Conservation (phyloP, 2,797 vertebrate genomes). For the Onychomys torridus region DNA sequence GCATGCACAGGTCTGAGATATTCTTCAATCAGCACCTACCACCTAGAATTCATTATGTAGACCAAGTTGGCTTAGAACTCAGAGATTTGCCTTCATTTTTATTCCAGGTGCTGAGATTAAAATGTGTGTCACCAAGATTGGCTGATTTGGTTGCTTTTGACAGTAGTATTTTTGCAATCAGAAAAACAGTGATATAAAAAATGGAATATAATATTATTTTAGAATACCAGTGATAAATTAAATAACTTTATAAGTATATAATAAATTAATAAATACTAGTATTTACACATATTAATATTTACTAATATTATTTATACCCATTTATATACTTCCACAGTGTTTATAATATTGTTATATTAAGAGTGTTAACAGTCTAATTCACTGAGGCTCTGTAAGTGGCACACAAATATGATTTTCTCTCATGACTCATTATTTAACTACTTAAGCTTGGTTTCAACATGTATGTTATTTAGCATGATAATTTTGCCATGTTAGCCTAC, state of each 20-base stretch:
- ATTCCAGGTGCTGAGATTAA: neutral
- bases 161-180: neutral
- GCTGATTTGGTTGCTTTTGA: slow-evolving; percentile 1
- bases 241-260: neutral
- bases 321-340: neutral
- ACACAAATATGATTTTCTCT: neutral
- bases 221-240: neutral
- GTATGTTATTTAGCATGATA: neutral
- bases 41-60: neutral
- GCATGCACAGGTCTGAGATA: neutral
- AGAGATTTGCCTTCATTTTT: neutral
- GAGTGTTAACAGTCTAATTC: neutral
- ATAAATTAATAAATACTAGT: neutral
- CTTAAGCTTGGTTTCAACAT: slow-evolving; percentile 43
- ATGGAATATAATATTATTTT: slow-evolving; percentile 8
- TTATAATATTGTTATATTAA: neutral
- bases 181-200: neutral
- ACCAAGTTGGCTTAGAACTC: neutral
- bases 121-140: neutral
- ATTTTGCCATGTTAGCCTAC: neutral
- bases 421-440: slow-evolving; percentile 16
- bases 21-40: neutral
- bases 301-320: neutral
- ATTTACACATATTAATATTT: neutral
- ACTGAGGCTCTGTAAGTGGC: neutral